phyloP scores from a whole-genome alignment of 2,888 invertebrate genomes.

The Eucera pruinosa region DNA sequence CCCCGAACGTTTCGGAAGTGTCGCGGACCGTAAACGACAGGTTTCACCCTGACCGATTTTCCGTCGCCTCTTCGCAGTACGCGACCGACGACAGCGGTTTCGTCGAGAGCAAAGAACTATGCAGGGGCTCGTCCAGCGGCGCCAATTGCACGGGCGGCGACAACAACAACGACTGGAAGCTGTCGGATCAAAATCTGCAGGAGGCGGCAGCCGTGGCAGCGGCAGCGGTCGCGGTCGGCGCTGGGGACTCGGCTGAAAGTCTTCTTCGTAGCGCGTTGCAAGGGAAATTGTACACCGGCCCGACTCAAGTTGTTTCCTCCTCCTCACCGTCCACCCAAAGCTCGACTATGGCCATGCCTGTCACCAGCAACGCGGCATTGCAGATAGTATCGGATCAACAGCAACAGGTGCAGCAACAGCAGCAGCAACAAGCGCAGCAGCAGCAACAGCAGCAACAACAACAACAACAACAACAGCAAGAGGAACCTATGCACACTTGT shows the following conservation, averaged over 20 bases:
- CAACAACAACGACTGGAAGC: constrained; percentile 93
- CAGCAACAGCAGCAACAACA: constrained; percentile 70
- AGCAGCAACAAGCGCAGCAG: constrained; percentile 55
- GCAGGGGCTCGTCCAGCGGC: constrained; percentile 62
- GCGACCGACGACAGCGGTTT: constrained; percentile 92
- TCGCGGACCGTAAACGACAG: constrained; percentile 80
- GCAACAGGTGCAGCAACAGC: constrained; percentile 74
- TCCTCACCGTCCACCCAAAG: constrained; percentile 79
- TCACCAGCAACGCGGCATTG: constrained; percentile 72
- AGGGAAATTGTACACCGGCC: constrained; percentile 87
- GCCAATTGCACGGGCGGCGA: constrained; percentile 81
- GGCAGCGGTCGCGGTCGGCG: constrained; percentile 68
- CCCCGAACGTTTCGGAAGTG: constrained; percentile 87
- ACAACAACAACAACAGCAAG: constrained; percentile 84
- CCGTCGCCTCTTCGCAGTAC: constrained; percentile 83
- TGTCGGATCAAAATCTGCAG: constrained; percentile 89
- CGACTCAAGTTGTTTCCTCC: constrained; percentile 74
- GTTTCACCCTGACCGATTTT: constrained; percentile 73
- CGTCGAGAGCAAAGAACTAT: constrained; percentile 88
- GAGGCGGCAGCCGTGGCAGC: constrained; percentile 73
- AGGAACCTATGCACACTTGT: constrained; percentile 86
- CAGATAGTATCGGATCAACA: constrained; percentile 78
- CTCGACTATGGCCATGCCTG: constrained; percentile 81
- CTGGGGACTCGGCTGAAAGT: constrained; percentile 87
- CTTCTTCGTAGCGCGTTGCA: constrained; percentile 92